Conservation (phyloP, 2,113 vertebrate species). For the Ammodytes marinus region DNA sequence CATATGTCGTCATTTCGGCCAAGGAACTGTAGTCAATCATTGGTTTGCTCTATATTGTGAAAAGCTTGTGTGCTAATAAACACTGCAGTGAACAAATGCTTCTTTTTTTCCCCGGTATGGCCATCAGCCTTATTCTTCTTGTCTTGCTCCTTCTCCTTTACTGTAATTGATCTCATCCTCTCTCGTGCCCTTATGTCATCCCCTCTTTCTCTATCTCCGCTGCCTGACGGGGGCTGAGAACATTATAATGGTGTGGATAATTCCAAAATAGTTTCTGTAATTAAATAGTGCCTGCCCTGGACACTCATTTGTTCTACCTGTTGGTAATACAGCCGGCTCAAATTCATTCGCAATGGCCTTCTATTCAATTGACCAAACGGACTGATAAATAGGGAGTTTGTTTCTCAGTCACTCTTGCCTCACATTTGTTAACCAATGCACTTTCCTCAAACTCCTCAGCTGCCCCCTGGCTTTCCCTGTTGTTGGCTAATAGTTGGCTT, state of each 20-base stretch:
- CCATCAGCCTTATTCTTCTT: background rate
- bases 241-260: constrained; percentile 75
- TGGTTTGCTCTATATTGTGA: background rate
- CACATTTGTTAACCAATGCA: constrained; percentile 21
- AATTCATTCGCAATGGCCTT: constrained; percentile 66
- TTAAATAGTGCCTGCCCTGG: constrained; percentile 76
- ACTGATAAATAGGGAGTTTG: constrained; percentile 69
- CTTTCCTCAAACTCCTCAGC: background rate
- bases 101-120: constrained; percentile 1
- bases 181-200: background rate
- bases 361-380: constrained; percentile 76
- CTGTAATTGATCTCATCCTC: background rate
- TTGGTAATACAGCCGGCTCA: constrained; percentile 70
- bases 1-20: background rate
- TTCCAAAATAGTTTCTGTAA: constrained; percentile 75
- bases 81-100: background rate
- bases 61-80: background rate
- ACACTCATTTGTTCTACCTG: constrained; percentile 81
- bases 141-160: background rate
- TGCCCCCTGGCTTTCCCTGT: background rate
- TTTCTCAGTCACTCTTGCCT: constrained; percentile 26
- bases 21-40: constrained; percentile 4
- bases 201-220: background rate
- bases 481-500: constrained; percentile 1
- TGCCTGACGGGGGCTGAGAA: constrained; percentile 49